These are phyloP conservation scores for Hesperia comma DNA, from an alignment of 2,888 invertebrate species.

Conservation along the genomic window DNA sequence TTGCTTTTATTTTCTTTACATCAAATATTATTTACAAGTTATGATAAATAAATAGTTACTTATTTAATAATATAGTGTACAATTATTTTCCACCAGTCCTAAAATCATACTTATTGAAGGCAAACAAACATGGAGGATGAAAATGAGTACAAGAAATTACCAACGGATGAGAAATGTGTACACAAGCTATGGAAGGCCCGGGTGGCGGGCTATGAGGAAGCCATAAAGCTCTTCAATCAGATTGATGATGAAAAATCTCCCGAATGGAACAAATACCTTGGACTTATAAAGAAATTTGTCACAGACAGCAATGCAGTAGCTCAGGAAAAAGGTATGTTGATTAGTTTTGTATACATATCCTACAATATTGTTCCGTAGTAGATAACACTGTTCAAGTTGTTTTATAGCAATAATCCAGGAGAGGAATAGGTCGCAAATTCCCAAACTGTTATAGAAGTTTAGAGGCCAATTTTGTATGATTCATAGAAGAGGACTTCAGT, in stretches of 20 bases:
- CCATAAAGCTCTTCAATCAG: constrained; percentile 93
- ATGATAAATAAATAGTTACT: neutral
- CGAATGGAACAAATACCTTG: constrained; percentile 96
- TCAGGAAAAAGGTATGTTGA: constrained; percentile 92
- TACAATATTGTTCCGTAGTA: too few relatives aligned
- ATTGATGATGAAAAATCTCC: constrained; percentile 96
- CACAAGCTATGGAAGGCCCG: constrained; percentile 99
- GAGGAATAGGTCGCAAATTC: too few relatives aligned
- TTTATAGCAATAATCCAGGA: too few relatives aligned
- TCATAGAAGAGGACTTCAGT: too few relatives aligned
- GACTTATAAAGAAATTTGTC: constrained; percentile 97
- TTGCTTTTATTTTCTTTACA: neutral
- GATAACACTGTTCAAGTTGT: too few relatives aligned
- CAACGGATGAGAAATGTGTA: constrained; percentile 94
- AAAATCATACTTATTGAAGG: constrained; percentile 44
- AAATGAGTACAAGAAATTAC: constrained; percentile 93
- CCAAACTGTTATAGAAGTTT: too few relatives aligned
- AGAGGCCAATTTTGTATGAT: too few relatives aligned
- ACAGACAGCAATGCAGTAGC: constrained; percentile 97
- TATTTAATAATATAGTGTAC: too few relatives aligned
- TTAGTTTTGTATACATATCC: neutral
- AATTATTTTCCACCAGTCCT: too few relatives aligned
- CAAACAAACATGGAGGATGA: constrained; percentile 89
- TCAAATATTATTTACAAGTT: too few relatives aligned
- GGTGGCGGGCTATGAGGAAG: constrained; percentile 96